Evolutionary conservation across 2,888 invertebrate species (phyloP).

Genomic region (Diploptera punctata): DNA sequence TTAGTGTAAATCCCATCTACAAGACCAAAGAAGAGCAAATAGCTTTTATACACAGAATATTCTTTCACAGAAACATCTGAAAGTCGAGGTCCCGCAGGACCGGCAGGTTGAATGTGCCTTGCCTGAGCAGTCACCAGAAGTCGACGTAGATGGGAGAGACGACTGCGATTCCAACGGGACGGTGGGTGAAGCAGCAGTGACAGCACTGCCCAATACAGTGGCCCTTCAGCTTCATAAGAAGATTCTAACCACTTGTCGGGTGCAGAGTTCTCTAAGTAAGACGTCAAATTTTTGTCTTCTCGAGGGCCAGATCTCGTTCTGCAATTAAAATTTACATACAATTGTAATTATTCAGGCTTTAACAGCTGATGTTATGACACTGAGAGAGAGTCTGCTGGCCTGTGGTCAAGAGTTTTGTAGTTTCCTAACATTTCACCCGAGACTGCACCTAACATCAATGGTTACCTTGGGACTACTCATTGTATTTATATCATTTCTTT

Average conservation of each 20-base stretch:
- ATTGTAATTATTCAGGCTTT: too few species aligned
- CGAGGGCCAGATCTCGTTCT: conserved; percentile 76
- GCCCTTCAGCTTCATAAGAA: conserved; percentile 89
- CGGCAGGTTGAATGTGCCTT: conserved; percentile 69
- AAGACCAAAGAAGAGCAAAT: conserved; percentile 84
- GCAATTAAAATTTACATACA: too few species aligned
- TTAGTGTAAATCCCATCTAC: conserved; percentile 83
- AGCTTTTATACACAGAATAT: conserved; percentile 84
- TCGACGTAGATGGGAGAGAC: conserved; percentile 76
- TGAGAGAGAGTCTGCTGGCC: too few species aligned
- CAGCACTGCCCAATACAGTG: conserved; percentile 86
- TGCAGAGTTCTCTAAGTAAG: conserved; percentile 70
- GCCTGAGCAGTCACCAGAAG: conserved; percentile 80
- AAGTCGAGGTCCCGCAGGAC: conserved; percentile 61
- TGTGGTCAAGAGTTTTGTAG: too few species aligned
- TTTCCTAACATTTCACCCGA: too few species aligned
- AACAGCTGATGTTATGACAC: too few species aligned
- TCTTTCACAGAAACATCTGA: conserved; percentile 64
- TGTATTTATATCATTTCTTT: too few species aligned
- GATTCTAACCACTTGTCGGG: conserved; percentile 76
- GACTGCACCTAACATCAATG: too few species aligned
- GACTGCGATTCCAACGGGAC: conserved; percentile 75
- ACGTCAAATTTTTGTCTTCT: conserved; percentile 79
- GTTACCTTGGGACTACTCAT: too few species aligned
- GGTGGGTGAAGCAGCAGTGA: conserved; percentile 80